Evolutionary conservation across 1,140 invertebrate species (phyloP), one percentile per base, ranked within the genome.

Genomic region (Phortica variegata): DNA sequence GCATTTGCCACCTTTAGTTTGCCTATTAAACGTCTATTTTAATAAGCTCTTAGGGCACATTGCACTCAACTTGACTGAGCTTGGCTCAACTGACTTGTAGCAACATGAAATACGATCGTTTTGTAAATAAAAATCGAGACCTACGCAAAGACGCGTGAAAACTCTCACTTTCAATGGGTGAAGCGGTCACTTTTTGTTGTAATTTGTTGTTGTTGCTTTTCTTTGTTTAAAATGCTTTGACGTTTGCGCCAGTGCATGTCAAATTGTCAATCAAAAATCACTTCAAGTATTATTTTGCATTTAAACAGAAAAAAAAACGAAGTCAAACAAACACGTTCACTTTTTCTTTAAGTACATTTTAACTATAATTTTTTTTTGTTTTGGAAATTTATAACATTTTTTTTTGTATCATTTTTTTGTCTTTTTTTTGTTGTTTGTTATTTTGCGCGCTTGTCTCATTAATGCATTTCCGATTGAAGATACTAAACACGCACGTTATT

Each of bases 221-320:
- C 5, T 5, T 26, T 26, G 10, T 26, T 26, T 10, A n/a, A n/a
- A n/a, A 5, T 26, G 23, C 43, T 32, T 52, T 23, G 41, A 19
- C 20, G 32, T 37, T 29, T 43, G 47, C 31, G 19, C 31, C 15
- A 43, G 53, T 15, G 32, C 16, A 32, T 62, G 55, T 58, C 56
- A 43, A 48, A 38, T 49, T 60, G 63, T 68, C 60, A 60, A 60
- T 63, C 63, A 68, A 50, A 47, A 21, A 31, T 19, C 13, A 34
- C n/a, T 18, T 8, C n/a, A 23, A 17, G 29, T 40, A 43, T 26
- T 10, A 26, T 26, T 26, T 26, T 5, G 23, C 23, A 26, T 26
- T 26, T 5, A 6, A 26, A 26, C 23, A 26, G 5, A 26, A 10
- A 26, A 26, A 26, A n/a, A n/a, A n/a, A n/a, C n/a, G n/a, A n/a